Conservation (phyloP, 2,888 invertebrate genomes). For the Megaustenia siamemsis region DNA sequence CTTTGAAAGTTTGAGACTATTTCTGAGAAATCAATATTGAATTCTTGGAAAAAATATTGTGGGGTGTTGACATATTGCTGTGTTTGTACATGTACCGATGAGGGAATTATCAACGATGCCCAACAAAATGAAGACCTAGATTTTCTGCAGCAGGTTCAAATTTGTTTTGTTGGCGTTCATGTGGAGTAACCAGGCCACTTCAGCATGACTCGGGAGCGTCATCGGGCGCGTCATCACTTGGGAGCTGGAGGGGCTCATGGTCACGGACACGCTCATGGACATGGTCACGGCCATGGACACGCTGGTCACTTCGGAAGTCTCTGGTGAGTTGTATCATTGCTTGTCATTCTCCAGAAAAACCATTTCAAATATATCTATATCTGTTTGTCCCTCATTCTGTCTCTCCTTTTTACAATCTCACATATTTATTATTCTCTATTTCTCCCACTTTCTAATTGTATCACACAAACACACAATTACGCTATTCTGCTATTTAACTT, state of each 20-base stretch:
- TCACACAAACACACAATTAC: too few relatives aligned
- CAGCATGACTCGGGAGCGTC: constrained; percentile 47
- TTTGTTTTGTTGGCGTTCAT: background rate
- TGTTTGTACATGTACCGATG: too few relatives aligned
- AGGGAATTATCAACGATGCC: background rate
- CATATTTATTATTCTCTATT: too few relatives aligned
- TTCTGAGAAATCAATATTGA: too few relatives aligned
- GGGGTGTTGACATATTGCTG: too few relatives aligned
- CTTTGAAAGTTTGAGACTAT: too few relatives aligned
- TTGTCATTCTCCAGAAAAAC: background rate
- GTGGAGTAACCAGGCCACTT: background rate
- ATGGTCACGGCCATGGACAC: constrained; percentile 54
- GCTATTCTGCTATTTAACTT: too few relatives aligned
- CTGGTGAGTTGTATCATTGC: constrained; percentile 50
- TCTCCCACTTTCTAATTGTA: too few relatives aligned
- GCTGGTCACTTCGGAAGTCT: constrained; percentile 56
- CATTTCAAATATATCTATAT: background rate
- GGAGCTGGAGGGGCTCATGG: constrained; percentile 50
- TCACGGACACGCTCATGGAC: constrained; percentile 52
- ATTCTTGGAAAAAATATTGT: too few relatives aligned
- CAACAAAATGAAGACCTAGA: background rate
- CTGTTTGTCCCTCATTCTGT: too few relatives aligned
- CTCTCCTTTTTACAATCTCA: too few relatives aligned
- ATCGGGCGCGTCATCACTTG: constrained; percentile 47
- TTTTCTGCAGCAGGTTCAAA: background rate